These are phyloP conservation scores for Cryptotis parvus DNA, from an alignment of 2,113 vertebrate species.

Conservation along the genomic window DNA sequence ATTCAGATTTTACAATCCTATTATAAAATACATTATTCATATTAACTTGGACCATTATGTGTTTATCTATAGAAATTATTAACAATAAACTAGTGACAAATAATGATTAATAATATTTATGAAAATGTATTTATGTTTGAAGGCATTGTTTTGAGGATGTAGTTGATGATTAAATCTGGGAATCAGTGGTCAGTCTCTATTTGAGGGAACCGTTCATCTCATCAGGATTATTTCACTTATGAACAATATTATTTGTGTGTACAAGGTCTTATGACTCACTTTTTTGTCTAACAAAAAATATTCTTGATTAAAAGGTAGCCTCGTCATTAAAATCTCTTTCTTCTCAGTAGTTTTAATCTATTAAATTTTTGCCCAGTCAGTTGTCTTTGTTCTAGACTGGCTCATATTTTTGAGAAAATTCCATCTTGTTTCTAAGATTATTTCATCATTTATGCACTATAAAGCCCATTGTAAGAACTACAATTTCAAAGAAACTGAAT, in stretches of 20 bases:
- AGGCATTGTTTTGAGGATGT: constrained; percentile 16
- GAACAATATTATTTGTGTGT: neutral
- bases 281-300: no score
- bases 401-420: constrained; percentile 3
- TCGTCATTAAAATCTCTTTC: no score
- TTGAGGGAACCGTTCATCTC: neutral
- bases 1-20: neutral
- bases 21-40: constrained; percentile 6
- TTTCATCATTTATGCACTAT: neutral
- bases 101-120: neutral
- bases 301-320: no score
- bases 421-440: neutral
- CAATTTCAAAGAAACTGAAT: neutral
- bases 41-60: constrained; percentile 3
- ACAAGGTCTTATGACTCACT: neutral
- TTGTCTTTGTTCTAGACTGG: no score
- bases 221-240: neutral
- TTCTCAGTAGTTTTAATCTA: no score
- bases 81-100: neutral
- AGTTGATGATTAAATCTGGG: neutral
- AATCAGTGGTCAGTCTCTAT: neutral
- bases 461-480: constrained; percentile 22
- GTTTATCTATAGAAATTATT: constrained; percentile 24
- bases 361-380: neutral
- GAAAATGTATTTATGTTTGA: neutral